Evolutionary conservation across 1,140 invertebrate species (phyloP), one percentile per base, ranked within the genome.

Genomic region (Sipha flava): DNA sequence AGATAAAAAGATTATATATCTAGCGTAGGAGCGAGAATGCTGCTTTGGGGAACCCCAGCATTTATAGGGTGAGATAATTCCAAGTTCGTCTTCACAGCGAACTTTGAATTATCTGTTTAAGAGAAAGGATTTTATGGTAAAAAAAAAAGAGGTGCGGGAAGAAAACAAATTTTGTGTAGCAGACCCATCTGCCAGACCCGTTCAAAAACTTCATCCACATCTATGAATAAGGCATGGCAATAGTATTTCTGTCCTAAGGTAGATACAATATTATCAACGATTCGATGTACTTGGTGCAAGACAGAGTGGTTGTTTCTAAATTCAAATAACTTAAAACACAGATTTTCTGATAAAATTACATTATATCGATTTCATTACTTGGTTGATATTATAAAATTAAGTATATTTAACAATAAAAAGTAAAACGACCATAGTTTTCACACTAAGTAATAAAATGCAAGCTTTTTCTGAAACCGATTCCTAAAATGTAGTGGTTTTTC

Each of bases 111-210:
- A 54, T 54, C 79, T 26, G 6, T 70, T 40, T 12, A 10, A 43
- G 10, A 80, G 26, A 31, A 75, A 80, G 3, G 79, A 64, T 47
- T 54, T 70, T 4, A 80, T 23, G 3, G 70, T 26, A n/a, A n/a
- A 2, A 80, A 29, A 26, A 7, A 80, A 26, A 43, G 47, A 12
- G 57, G 75, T 6, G 12, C 21, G 12, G 75, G 75, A 6, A 79
- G 26, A 18, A 79, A 31, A 37, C 37, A 16, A 23, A 64, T 26
- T 66, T 80, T 80, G 37, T 72, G 43, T 6, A 72, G 9, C 14
- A 72, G 79, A 3, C 84, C 85, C 26, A 83, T 70, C 47, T 85
- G 83, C 84, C 85, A 85, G 0, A 85, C 84, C 66, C 82, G 82
- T 73, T 85, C 83, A 66, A 83, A 84, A 5, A 81, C 81, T 64